These are phyloP conservation scores for Nephila pilipes DNA, from an alignment of 1,140 invertebrate species.

Conservation along the genomic window DNA sequence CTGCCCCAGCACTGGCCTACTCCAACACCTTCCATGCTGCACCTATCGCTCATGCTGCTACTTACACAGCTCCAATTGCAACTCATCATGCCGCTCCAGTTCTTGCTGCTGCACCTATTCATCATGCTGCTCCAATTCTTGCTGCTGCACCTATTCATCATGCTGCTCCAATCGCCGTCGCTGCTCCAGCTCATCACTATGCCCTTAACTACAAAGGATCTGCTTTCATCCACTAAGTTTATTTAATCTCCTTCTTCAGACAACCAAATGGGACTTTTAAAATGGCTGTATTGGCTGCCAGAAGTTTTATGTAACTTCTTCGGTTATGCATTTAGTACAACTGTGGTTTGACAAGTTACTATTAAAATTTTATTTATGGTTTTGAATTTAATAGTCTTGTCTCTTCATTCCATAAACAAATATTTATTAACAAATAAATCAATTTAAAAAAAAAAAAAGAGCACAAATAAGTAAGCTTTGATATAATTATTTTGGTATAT, in stretches of 20 bases:
- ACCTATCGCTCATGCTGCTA: background rate
- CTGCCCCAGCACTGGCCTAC: background rate
- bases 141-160: background rate
- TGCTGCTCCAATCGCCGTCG: background rate
- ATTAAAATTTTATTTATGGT: conserved; percentile 26
- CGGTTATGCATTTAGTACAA: background rate
- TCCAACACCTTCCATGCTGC: background rate
- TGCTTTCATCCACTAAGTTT: conserved; percentile 3
- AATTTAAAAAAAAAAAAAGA: no score
- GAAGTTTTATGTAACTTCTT: background rate
- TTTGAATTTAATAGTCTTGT: background rate
- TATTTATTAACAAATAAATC: no score
- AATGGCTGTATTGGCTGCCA: no score
- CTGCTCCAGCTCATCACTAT: conserved; percentile 9
- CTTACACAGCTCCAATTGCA: background rate
- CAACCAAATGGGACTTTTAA: background rate
- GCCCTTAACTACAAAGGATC: conserved; percentile 49
- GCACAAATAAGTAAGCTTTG: no score
- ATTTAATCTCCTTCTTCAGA: background rate
- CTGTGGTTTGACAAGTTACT: background rate
- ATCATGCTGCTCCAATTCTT: background rate
- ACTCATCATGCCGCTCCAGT: conserved; percentile 25
- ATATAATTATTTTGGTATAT: no score
- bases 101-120: background rate
- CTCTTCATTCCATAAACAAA: background rate